These are phyloP conservation scores for Todus mexicanus DNA, from an alignment of 2,797 vertebrate species.

Conservation along the genomic window DNA sequence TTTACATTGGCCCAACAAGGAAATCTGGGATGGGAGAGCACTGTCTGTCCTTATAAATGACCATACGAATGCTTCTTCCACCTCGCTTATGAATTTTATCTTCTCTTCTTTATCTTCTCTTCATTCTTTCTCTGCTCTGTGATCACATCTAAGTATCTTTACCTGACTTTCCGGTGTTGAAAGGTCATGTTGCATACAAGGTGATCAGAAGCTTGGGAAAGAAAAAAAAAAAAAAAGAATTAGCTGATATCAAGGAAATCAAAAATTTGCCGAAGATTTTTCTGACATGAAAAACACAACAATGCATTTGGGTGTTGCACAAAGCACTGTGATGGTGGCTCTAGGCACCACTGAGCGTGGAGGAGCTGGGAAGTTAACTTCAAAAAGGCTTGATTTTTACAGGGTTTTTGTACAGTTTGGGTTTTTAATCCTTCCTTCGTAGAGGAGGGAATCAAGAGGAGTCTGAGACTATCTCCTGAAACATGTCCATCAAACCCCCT, in stretches of 20 bases:
- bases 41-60: not conserved
- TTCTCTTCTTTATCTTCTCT: not conserved
- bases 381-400: not conserved
- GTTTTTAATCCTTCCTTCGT: not conserved
- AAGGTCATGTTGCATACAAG: fast-evolving
- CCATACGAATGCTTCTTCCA: not conserved
- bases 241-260: not conserved
- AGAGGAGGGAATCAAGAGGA: not conserved
- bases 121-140: fast-evolving
- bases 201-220: not conserved
- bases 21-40: not conserved
- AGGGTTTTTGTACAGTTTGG: not conserved
- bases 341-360: not conserved
- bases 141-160: not conserved
- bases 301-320: not conserved
- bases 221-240: not conserved
- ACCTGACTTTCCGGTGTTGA: not conserved
- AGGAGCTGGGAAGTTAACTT: not conserved
- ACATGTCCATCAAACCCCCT: not conserved
- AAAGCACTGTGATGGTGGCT: not conserved
- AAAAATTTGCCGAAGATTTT: not conserved
- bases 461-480: not conserved
- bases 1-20: fast-evolving
- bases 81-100: not conserved
- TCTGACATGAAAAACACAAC: not conserved